Base-by-base conservation (phyloP, 2,888 invertebrate genomes). In the Drosophila yooni region DNA sequence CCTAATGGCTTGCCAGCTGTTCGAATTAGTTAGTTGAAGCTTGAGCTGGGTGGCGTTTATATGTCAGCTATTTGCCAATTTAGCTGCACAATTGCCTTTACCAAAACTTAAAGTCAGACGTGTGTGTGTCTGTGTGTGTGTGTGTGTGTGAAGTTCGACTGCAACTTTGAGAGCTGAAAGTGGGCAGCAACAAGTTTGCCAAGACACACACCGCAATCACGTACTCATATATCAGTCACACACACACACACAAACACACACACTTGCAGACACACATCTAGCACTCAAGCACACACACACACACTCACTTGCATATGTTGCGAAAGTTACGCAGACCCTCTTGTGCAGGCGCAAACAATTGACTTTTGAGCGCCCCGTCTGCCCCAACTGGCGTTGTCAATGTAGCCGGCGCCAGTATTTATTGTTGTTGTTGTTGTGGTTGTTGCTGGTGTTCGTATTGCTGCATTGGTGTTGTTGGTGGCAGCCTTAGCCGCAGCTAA, bases 301-400 rank as follows among this genome's bases (percentile, higher is more conserved):
- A 8, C 3, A 31, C 15, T 48, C 36, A 46, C 25, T 56, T 61
- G 52, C 56, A 57, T 54, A 67, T 77, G 60, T 73, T 76, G 52
- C 67, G 29, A 78, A 85, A 85, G 73, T 82, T 83, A 76, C 78
- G 83, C 50, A 81, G 83, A 79, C 76, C 70, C 76, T 86, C 58
- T 86, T 56, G 65, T 79, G 83, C 83, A 79, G 83, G 86, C 83
- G 81, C 86, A 83, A 83, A 83, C 83, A 83, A 83, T 83, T 83
- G 86, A 83, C 83, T 83, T 83, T 86, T 83, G 83, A 83, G 79
- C 81, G 70, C 54, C 67, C 74, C 40, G 50, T 48, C 77, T 59
- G 65, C 48, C 50, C 67, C 61, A 68, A 65, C 52, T 70, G 70
- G 53, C 51, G 40, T 62, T 71, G 79, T 79, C 77, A 78, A 78